A percentile compares a stretch with the other conserved stretches of the same genome.
Evolutionary conservation across 23 tunicate genomes (phyloP).

Genomic region (Phallusia fumigata): DNA sequence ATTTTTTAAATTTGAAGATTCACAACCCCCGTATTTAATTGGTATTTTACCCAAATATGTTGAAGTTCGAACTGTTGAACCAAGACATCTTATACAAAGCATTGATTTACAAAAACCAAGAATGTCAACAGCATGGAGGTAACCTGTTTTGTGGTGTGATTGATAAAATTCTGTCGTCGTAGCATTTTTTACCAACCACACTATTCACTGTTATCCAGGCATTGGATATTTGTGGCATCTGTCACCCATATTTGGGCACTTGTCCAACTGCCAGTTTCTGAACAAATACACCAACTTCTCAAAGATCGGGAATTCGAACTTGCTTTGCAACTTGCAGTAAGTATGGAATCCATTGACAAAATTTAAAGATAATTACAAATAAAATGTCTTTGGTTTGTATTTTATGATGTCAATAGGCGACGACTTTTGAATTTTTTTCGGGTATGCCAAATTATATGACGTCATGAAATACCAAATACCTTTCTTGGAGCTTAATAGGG

Average conservation of each 20-base stretch:
- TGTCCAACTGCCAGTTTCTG: constrained; percentile 43
- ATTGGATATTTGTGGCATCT: constrained; percentile 85
- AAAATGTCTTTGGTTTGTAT: too few species aligned
- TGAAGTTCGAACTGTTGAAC: constrained; percentile 80
- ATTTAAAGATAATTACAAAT: background rate
- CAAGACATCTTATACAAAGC: constrained; percentile 69
- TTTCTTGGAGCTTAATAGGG: too few species aligned
- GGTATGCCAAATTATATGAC: too few species aligned
- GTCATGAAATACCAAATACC: too few species aligned
- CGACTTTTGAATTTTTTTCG: too few species aligned
- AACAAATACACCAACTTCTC: constrained; percentile 58
- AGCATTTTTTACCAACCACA: too few species aligned
- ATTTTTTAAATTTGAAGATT: constrained; percentile 29
- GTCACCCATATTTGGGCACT: constrained; percentile 61
- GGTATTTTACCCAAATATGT: constrained; percentile 64
- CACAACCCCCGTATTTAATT: constrained; percentile 72
- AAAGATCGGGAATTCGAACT: constrained; percentile 76
- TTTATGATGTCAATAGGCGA: too few species aligned
- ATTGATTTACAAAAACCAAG: constrained; percentile 71
- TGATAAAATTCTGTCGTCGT: too few species aligned
- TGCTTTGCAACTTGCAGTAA: constrained; percentile 83
- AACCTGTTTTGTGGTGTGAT: too few species aligned
- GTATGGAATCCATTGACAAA: background rate
- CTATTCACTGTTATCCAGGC: constrained; percentile 24
- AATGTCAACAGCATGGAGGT: constrained; percentile 48